Evolutionary conservation across 2,113 vertebrate species (phyloP).

Genomic region (Oryzias melastigma): DNA sequence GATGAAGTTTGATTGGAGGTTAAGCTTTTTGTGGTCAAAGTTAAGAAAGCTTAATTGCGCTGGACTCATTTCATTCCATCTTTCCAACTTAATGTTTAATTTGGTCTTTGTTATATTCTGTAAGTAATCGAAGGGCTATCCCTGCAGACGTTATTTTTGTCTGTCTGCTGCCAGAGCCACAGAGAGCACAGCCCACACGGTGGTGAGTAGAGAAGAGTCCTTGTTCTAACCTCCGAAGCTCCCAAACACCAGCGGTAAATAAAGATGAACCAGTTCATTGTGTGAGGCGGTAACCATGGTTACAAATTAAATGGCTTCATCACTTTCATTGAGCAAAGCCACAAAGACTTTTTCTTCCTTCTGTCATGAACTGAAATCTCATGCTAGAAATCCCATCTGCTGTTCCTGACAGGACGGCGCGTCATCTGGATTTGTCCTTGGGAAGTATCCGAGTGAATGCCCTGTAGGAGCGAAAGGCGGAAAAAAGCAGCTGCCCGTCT

Average conservation of each 20-base stretch:
- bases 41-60: no score
- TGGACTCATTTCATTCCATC: no score
- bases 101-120: no score
- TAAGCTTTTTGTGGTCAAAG: no score
- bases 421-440: conserved; percentile 31
- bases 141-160: background rate
- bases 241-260: conserved; percentile 26
- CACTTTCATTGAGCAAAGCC: background rate
- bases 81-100: no score
- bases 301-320: background rate
- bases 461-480: conserved; percentile 23
- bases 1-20: no score
- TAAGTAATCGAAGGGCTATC: no score
- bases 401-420: conserved; percentile 21
- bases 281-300: background rate
- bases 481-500: conserved; percentile 43
- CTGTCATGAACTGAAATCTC: no score
- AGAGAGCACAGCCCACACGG: conserved; percentile 43
- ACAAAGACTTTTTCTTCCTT: no score
- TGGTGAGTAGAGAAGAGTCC: conserved; percentile 37
- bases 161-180: conserved; percentile 8
- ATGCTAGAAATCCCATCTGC: background rate
- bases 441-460: conserved; percentile 10
- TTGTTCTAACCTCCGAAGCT: conserved; percentile 49
- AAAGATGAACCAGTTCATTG: conserved; percentile 4